Conservation (phyloP, 2,113 vertebrate species). For the Arothron firmamentum region DNA sequence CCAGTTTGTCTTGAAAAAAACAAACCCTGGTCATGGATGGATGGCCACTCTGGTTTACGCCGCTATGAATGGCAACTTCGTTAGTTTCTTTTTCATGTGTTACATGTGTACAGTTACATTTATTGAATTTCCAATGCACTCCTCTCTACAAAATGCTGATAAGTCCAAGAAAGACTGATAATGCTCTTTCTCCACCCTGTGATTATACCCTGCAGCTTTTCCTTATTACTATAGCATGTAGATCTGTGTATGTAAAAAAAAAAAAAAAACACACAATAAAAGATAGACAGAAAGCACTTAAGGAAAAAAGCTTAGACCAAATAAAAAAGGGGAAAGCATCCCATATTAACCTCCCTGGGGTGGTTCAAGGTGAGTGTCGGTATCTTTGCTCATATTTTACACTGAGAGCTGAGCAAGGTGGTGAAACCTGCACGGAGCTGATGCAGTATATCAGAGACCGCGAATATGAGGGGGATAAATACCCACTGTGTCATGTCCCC, state of each 20-base stretch:
- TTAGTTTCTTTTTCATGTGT: no score
- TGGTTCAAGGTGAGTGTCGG: constrained; percentile 41
- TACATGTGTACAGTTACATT: background rate
- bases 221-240: constrained; percentile 29
- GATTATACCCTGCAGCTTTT: constrained; percentile 44
- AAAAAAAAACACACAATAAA: constrained; percentile 1
- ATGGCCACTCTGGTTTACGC: no score
- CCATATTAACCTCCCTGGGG: constrained; percentile 49
- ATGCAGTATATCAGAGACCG: constrained; percentile 45
- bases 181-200: constrained; percentile 20
- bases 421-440: constrained; percentile 49
- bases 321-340: background rate
- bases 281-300: constrained; percentile 19
- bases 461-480: constrained; percentile 62
- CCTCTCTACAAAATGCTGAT: constrained; percentile 66
- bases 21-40: no score
- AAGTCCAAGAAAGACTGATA: constrained; percentile 55
- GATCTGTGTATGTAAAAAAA: background rate
- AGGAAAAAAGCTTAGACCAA: background rate
- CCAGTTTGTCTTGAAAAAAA: constrained; percentile 1
- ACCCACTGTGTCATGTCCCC: constrained; percentile 34
- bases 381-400: constrained; percentile 47
- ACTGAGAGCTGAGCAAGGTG: constrained; percentile 20
- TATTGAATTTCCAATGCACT: constrained; percentile 3
- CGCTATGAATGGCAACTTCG: no score